Percentiles rank a stretch among this genome's conserved stretches.
These are phyloP conservation scores for Danio jaintianensis DNA, from an alignment of 2,797 vertebrate genomes.

Conservation along the genomic window DNA sequence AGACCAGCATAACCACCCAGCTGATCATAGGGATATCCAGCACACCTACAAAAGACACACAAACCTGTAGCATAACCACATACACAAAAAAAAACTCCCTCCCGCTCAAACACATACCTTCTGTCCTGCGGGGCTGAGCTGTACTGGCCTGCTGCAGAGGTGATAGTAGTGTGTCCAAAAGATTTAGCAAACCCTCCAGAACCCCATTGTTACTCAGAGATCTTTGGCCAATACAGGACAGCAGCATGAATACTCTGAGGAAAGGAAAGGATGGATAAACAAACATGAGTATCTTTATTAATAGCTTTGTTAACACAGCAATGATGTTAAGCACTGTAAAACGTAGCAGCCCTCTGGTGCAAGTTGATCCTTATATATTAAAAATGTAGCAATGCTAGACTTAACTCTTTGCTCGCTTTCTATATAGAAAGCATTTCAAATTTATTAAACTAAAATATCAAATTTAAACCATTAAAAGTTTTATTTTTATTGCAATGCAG, in stretches of 20 bases:
- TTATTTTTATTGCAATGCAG: no score
- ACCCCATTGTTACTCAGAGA: constrained; percentile 98
- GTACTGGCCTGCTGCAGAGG: constrained; percentile 90
- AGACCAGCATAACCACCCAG: constrained; percentile 99
- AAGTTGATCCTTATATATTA: no score
- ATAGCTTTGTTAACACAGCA: no score
- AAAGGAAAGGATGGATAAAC: not conserved
- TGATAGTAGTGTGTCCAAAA: constrained; percentile 92
- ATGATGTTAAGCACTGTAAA: no score
- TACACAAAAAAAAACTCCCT: not conserved
- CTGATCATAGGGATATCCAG: constrained; percentile 99
- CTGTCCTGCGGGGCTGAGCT: constrained; percentile 83
- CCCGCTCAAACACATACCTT: constrained; percentile 77
- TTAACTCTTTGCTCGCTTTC: no score
- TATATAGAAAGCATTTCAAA: no score
- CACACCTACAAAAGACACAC: constrained; percentile 81
- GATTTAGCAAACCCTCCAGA: constrained; percentile 94
- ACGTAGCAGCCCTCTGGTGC: no score
- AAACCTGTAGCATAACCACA: constrained; percentile 22
- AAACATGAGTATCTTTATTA: not conserved
- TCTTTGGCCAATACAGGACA: constrained; percentile 98
- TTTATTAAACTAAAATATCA: no score
- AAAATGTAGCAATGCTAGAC: no score
- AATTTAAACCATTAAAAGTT: no score
- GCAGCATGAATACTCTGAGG: constrained; percentile 94